Base-by-base conservation (phyloP, 2,797 vertebrate species). In the Dryobates pubescens region DNA sequence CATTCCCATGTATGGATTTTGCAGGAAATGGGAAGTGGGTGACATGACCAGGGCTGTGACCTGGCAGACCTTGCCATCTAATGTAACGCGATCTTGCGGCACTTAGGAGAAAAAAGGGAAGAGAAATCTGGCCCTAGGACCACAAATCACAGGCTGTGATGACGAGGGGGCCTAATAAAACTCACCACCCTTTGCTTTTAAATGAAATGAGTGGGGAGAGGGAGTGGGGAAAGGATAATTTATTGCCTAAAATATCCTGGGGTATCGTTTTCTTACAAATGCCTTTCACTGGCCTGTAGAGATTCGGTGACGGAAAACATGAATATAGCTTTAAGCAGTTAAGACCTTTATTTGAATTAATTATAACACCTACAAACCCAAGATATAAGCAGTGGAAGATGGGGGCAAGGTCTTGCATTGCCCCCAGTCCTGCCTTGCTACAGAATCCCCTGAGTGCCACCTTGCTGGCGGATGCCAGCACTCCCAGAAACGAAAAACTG, bases 111-210 rank as follows among this genome's bases (percentile, higher is more conserved):
- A 76, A 86, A 95, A 82, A 87, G 70, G 89, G 65, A 95, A 93
- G 82, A 93, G 84, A 93, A 93, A 91, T 95, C 94, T 97, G 87
- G 93, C 95, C 88, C 82, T 74, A 57, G 70, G 82, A 94, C 90
- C 94, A 96, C 96, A 97, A 97, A 97, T 97, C 97, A 97, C 87
- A 59, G 85, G 38, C 64, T 18, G 86, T 89, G 97, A 96, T 97
- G 97, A 98, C 97, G 94, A 92, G 73, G 47, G 93, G 94, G 82
- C 67, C 96, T 91, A 96, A 61, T 94, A 96, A 94, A 96, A 95
- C 92, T 97, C 96, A 95, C 91, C 95, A 89, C 95, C 94, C 76
- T 90, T 95, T 41, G 78, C 86, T 96, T 92, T 89, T 78, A 86
- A 94, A 95, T 96, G 80, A 91, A 93, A 88, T 68, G 63, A 65